Base-by-base conservation (phyloP, 2,113 vertebrate species). In the Mustela nigripes region DNA sequence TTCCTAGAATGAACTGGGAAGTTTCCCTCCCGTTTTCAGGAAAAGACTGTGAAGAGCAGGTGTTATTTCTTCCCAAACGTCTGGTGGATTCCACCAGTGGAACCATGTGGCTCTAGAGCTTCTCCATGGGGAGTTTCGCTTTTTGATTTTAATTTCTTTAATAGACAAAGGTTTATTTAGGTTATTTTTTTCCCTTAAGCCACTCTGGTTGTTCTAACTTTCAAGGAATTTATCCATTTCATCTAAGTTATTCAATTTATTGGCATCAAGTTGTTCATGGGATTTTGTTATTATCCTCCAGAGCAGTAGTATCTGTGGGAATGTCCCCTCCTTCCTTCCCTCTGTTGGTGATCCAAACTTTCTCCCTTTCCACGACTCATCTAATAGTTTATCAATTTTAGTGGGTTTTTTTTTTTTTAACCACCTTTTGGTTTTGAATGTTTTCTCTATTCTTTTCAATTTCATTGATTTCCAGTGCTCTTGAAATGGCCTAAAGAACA, bases 141-240 rank as follows among this genome's bases (percentile, higher is more conserved):
- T 62, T 28, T 65, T 48, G 26, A 71, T 81, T 93, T 97, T 78
- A 93, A 39, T 86, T 93, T 91, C 26, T 83, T 81, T 76, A 93
- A 84, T 36, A 85, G 16, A 45, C 26, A 74, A 1, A 91, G 19
- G 16, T 26, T 74, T 76, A 65, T 56, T 90, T 11, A 78, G 31
- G 33, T 60, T 69, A 78, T 67, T 36, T 60, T 45, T 96, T 96
- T 95, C 28, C 28, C 79, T 62, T 62, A 74, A 53, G 74, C 31
- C 85, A 80, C n/a, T 60, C 48, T 79, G 56, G 26, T 39, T 69
- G 4, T n/a, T 74, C 11, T 33, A 50, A 1, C 45, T 83, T 82
- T 74, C 76, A 86, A 81, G 11, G 12, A 89, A 82, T 82, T 45
- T n/a, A 16, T 85, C 28, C 22, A 69, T 76, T 63, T 92, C n/a